A percentile compares a stretch with the other conserved stretches of the same genome.
These are phyloP conservation scores for Dipus sagitta DNA, from an alignment of 2,797 vertebrate species.

Conservation along the genomic window DNA sequence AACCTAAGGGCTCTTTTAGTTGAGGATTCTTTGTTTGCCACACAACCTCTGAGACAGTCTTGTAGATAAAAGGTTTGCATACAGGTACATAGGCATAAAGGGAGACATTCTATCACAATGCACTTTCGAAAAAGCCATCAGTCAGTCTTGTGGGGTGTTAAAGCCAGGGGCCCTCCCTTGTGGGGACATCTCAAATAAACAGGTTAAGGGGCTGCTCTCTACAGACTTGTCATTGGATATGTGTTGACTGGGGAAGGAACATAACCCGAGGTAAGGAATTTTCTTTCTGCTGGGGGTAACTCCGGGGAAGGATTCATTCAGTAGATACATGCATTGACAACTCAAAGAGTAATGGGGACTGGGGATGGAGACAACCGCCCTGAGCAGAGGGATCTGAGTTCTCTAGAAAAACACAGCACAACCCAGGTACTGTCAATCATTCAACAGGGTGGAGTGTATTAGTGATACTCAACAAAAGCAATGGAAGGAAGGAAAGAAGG, in stretches of 20 bases:
- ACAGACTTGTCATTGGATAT: neutral
- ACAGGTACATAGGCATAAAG: neutral
- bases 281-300: neutral
- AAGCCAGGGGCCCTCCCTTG: neutral
- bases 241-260: neutral
- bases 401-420: neutral
- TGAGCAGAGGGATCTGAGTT: neutral
- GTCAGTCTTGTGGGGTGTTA: neutral
- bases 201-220: neutral
- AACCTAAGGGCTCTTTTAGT: conserved; percentile 1
- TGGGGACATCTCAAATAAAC: neutral
- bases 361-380: neutral
- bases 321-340: neutral
- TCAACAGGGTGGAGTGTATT: neutral
- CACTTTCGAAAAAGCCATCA: neutral
- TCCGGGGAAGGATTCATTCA: neutral
- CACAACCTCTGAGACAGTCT: neutral
- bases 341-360: neutral
- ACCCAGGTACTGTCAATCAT: neutral
- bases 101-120: neutral
- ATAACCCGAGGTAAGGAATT: neutral
- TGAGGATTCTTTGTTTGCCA: neutral
- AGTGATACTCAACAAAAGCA: neutral
- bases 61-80: neutral
- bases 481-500: neutral